These are phyloP conservation scores for Clarias magur DNA, from an alignment of 2,113 vertebrate species.

Conservation along the genomic window DNA sequence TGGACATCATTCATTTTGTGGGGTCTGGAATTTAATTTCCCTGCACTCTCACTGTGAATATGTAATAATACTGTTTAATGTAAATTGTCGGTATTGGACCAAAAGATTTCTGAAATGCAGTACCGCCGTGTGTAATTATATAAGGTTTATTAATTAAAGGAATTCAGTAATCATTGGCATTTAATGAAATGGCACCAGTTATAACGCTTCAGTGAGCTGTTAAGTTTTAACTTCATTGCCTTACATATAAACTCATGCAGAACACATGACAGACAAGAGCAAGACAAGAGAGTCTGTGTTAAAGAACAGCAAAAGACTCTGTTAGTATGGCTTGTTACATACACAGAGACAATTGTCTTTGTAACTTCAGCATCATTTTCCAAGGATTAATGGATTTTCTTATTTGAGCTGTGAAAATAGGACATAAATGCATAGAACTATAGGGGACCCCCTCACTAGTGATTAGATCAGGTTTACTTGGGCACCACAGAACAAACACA, in stretches of 20 bases:
- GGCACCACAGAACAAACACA: neutral
- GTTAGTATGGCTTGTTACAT: neutral
- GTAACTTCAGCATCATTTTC: neutral
- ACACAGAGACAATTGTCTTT: neutral
- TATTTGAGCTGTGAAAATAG: neutral
- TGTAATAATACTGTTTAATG: neutral
- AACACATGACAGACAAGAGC: neutral
- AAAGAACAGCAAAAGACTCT: neutral
- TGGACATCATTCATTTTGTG: neutral
- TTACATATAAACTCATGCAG: neutral
- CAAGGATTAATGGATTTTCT: neutral
- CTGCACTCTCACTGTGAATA: neutral
- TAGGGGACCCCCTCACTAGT: neutral
- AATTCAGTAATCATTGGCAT: neutral
- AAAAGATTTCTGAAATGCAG: neutral
- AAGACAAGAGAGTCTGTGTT: neutral
- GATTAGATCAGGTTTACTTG: neutral
- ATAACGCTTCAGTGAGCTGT: neutral
- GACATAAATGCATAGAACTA: neutral
- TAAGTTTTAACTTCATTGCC: neutral
- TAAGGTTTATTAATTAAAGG: neutral
- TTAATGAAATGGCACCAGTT: neutral
- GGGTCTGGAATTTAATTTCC: neutral
- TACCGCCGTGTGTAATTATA: neutral
- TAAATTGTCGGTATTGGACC: neutral